Conservation (phyloP, 2,113 vertebrate genomes). For the Chelonoidis abingdonii region DNA sequence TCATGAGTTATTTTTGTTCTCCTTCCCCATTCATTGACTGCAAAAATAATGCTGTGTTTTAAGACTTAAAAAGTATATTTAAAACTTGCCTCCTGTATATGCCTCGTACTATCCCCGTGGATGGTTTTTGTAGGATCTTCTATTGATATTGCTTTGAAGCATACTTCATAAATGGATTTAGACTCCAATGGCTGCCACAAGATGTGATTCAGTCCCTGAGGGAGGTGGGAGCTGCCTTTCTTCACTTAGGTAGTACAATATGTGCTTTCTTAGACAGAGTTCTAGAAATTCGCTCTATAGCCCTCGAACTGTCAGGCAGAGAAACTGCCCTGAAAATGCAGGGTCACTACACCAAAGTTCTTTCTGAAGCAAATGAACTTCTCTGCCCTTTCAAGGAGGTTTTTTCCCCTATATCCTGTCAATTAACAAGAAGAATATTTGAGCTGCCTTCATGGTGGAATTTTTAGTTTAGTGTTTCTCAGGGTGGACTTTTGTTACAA, state of each 20-base stretch:
- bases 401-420: background rate
- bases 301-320: background rate
- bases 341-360: background rate
- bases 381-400: background rate
- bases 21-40: background rate
- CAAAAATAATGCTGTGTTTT: background rate
- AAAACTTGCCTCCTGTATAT: background rate
- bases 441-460: background rate
- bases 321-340: background rate
- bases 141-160: background rate
- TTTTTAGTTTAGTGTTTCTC: background rate
- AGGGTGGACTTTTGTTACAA: background rate
- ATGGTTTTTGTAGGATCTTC: background rate
- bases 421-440: background rate
- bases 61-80: background rate
- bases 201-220: fast-evolving
- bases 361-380: background rate
- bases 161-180: background rate
- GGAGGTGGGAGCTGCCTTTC: background rate
- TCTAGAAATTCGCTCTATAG: background rate
- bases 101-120: background rate
- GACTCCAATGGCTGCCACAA: fast-evolving
- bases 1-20: background rate
- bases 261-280: background rate
- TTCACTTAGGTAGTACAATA: background rate